A percentile compares a stretch with the other conserved stretches of the same genome.
phyloP scores from a whole-genome alignment of 2,113 vertebrate genomes.

The Megalops atlanticus region DNA sequence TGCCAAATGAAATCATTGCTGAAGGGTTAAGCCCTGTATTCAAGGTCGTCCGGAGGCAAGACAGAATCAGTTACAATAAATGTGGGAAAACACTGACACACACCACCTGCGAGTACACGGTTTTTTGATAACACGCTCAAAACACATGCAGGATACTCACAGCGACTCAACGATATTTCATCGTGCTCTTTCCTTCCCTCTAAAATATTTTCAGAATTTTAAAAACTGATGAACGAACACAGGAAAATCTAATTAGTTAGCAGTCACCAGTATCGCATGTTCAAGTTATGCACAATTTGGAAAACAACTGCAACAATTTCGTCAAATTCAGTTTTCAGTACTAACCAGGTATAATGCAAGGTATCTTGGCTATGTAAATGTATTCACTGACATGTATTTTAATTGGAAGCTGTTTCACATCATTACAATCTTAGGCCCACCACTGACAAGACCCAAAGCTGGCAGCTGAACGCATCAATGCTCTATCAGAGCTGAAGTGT shows the following conservation, averaged over 20 bases:
- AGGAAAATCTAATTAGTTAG: too few relatives aligned
- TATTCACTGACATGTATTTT: too few relatives aligned
- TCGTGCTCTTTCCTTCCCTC: not conserved
- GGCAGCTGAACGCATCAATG: too few relatives aligned
- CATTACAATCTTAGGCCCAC: too few relatives aligned
- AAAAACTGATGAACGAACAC: not conserved
- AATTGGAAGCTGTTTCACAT: too few relatives aligned
- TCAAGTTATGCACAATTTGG: not conserved
- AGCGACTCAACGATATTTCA: not conserved
- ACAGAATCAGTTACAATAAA: conserved; percentile 6
- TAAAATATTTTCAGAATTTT: not conserved
- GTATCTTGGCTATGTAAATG: too few relatives aligned
- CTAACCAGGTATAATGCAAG: not conserved
- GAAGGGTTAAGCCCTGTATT: not conserved
- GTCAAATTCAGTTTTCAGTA: not conserved
- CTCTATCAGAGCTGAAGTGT: too few relatives aligned
- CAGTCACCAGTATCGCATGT: not conserved
- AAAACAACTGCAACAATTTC: not conserved
- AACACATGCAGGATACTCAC: not conserved
- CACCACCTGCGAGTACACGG: conserved; percentile 29
- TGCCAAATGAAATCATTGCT: conserved; percentile 19
- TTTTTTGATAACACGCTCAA: not conserved
- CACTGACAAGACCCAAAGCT: too few relatives aligned
- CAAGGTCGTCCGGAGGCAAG: conserved; percentile 6
- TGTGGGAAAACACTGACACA: conserved; percentile 35